A percentile compares a stretch with the other conserved stretches of the same genome.
phyloP scores from a whole-genome alignment of 2,888 invertebrate species.

The Spodoptera exigua region DNA sequence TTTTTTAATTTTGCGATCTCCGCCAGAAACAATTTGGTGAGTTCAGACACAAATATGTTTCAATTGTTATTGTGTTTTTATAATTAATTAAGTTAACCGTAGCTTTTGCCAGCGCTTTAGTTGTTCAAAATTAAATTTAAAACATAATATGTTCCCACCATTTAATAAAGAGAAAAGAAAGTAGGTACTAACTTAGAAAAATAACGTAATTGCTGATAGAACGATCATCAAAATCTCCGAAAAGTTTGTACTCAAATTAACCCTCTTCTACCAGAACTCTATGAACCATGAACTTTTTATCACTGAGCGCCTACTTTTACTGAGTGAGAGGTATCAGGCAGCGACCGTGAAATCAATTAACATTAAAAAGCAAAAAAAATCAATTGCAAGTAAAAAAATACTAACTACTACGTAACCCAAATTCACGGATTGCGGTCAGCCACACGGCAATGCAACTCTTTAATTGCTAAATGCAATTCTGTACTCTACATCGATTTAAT shows the following conservation, averaged over 20 bases:
- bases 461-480: slow-evolving; percentile 32
- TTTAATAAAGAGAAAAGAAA: too few relatives aligned
- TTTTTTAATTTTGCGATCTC: slow-evolving; percentile 45
- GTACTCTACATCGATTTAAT: slow-evolving; percentile 16
- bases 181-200: too few relatives aligned
- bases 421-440: slow-evolving; percentile 54
- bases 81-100: background rate
- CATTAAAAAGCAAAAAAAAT: slow-evolving; percentile 40
- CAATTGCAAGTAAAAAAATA: slow-evolving; percentile 44
- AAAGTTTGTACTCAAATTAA: slow-evolving; percentile 15
- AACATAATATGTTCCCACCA: background rate
- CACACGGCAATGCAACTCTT: slow-evolving; percentile 37
- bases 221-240: slow-evolving; percentile 3
- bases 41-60: slow-evolving; percentile 9
- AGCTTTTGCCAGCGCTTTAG: background rate
- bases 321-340: slow-evolving; percentile 51
- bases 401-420: slow-evolving; percentile 49
- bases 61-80: slow-evolving; percentile 12
- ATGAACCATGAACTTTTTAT: slow-evolving; percentile 54
- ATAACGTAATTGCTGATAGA: too few relatives aligned
- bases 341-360: slow-evolving; percentile 58
- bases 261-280: slow-evolving; percentile 15
- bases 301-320: slow-evolving; percentile 46
- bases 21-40: slow-evolving; percentile 36
- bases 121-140: background rate